phyloP scores from a whole-genome alignment of 2,888 invertebrate species.

The Venusia cambrica region DNA sequence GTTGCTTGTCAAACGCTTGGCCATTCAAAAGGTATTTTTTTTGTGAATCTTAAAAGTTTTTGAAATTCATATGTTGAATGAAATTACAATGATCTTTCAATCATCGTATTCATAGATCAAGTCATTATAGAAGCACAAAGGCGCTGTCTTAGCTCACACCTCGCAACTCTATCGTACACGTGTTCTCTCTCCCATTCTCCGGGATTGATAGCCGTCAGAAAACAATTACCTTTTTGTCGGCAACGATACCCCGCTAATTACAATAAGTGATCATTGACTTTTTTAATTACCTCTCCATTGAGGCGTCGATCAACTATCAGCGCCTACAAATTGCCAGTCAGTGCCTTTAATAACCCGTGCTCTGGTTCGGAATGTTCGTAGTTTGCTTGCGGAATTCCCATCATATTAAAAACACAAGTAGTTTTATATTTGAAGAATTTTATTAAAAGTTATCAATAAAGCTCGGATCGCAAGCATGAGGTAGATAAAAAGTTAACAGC shows the following conservation, averaged over 20 bases:
- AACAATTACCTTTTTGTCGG: constrained; percentile 77
- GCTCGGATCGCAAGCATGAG: constrained; percentile 29
- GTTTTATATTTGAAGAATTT: too few relatives aligned
- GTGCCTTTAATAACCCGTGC: constrained; percentile 67
- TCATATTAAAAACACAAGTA: constrained; percentile 58
- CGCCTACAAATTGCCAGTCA: constrained; percentile 75
- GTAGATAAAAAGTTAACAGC: constrained; percentile 47
- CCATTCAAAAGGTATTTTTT: too few relatives aligned
- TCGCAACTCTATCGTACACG: constrained; percentile 38
- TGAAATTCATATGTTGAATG: background rate
- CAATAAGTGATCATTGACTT: constrained; percentile 76
- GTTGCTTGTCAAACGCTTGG: too few relatives aligned
- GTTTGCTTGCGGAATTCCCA: constrained; percentile 68
- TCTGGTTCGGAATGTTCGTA: constrained; percentile 53
- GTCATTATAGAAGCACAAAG: constrained; percentile 18
- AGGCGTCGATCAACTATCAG: constrained; percentile 69
- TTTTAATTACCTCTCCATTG: constrained; percentile 75
- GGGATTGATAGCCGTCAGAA: constrained; percentile 62
- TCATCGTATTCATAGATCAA: constrained; percentile 4
- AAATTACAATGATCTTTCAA: constrained; percentile 1
- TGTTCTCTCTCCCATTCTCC: constrained; percentile 42
- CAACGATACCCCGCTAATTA: constrained; percentile 72
- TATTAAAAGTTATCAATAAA: constrained; percentile 34
- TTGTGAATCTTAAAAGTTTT: too few relatives aligned
- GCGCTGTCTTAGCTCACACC: constrained; percentile 20